These are phyloP conservation scores for Hirudinaria manillensis DNA, from an alignment of 2,888 invertebrate species.

Conservation along the genomic window DNA sequence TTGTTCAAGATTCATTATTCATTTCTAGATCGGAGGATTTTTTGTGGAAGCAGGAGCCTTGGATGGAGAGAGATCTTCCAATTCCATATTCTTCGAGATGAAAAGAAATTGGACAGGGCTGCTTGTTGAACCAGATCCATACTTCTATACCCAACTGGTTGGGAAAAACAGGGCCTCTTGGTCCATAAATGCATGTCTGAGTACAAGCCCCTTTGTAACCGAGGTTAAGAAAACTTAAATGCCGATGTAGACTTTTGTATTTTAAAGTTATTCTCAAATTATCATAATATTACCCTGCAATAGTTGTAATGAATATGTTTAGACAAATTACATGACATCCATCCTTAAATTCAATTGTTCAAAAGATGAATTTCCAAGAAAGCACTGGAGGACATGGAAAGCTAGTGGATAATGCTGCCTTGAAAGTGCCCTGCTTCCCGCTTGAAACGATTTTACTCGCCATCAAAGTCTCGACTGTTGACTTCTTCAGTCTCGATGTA, in stretches of 20 bases:
- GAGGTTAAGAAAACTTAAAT: conserved; percentile 1
- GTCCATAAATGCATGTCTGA: conserved; percentile 72
- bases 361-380: conserved; percentile 3
- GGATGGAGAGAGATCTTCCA: conserved; percentile 61
- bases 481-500: conserved; percentile 67
- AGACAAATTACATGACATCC: background rate
- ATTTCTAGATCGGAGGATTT: conserved; percentile 59
- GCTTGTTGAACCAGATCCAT: conserved; percentile 62
- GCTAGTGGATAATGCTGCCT: background rate
- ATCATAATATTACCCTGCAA: conserved; percentile 59
- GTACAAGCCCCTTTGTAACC: conserved; percentile 55
- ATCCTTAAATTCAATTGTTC: background rate
- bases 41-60: conserved; percentile 68
- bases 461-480: conserved; percentile 65
- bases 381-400: background rate
- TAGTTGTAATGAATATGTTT: conserved; percentile 68
- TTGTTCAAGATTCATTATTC: no score
- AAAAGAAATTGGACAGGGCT: conserved; percentile 49
- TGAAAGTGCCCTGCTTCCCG: conserved; percentile 71
- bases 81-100: conserved; percentile 68
- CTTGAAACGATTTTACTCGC: conserved; percentile 74
- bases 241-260: background rate
- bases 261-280: background rate
- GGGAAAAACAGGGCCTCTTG: conserved; percentile 61
- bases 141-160: conserved; percentile 67